A percentile compares a stretch with the other conserved stretches of the same genome.
Evolutionary conservation across 2,797 vertebrate genomes (phyloP).

Genomic region (Crenuchus spilurus): DNA sequence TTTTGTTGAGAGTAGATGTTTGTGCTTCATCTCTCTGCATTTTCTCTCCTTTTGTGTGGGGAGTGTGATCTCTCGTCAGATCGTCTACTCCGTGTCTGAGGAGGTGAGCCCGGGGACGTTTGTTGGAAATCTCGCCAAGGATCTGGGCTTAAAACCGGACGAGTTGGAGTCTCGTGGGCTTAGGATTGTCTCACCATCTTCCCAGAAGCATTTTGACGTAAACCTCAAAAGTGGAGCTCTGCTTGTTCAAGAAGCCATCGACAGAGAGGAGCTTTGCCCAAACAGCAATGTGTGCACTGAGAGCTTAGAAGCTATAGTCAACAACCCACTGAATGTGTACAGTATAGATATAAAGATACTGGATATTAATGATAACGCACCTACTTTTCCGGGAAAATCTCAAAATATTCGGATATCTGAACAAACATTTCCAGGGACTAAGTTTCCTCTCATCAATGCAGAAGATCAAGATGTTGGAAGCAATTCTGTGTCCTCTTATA

Average conservation of each 20-base stretch:
- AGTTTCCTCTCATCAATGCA: conserved; percentile 43
- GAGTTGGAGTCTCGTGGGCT: conserved; percentile 57
- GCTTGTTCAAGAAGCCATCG: conserved; percentile 55
- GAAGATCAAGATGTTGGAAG: conserved; percentile 55
- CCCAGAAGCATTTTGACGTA: conserved; percentile 59
- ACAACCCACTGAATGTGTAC: conserved; percentile 55
- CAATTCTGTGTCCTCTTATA: conserved; percentile 44
- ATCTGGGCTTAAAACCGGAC: conserved; percentile 56
- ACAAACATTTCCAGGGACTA: conserved; percentile 58
- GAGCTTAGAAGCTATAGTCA: conserved; percentile 55
- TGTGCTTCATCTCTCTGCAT: conserved; percentile 32
- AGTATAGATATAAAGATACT: conserved; percentile 55
- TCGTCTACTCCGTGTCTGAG: conserved; percentile 62
- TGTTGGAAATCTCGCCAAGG: conserved; percentile 63
- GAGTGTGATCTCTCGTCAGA: conserved; percentile 50
- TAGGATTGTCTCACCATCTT: conserved; percentile 55
- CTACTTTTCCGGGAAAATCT: conserved; percentile 51
- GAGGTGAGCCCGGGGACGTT: conserved; percentile 59
- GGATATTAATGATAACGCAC: conserved; percentile 60
- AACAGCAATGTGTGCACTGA: conserved; percentile 51
- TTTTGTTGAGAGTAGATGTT: neutral
- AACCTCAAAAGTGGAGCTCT: conserved; percentile 55
- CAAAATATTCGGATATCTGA: conserved; percentile 54
- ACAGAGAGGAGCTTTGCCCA: conserved; percentile 60
- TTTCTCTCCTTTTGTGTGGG: conserved; percentile 39